phyloP scores from a whole-genome alignment of 2,888 invertebrate species.

The Hedya salicella region DNA sequence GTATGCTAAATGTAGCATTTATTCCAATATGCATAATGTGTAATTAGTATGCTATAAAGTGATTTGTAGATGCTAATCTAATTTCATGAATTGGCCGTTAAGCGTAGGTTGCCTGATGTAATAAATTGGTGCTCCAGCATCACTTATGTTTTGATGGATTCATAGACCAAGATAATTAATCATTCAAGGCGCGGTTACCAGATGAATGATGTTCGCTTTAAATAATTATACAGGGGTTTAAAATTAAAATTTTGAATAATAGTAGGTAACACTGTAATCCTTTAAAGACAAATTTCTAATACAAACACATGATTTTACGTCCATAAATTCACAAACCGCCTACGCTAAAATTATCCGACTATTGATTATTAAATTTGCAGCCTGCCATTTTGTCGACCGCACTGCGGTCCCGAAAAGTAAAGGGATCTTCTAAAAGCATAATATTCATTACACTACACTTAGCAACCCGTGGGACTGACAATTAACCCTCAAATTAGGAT shows the following conservation, averaged over 20 bases:
- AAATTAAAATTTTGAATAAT: slow-evolving; percentile 8
- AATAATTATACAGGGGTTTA: slow-evolving; percentile 4
- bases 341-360: slow-evolving; percentile 17
- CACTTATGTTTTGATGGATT: slow-evolving; percentile 29
- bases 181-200: slow-evolving; percentile 8
- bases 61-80: slow-evolving; percentile 23
- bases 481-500: slow-evolving; percentile 77
- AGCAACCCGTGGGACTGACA: slow-evolving; percentile 65
- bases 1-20: too few relatives aligned
- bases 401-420: slow-evolving; percentile 49
- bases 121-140: slow-evolving; percentile 20
- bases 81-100: slow-evolving; percentile 27
- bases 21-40: too few relatives aligned
- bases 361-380: slow-evolving; percentile 39
- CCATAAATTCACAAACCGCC: slow-evolving; percentile 12
- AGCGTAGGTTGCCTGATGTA: slow-evolving; percentile 7
- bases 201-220: slow-evolving; percentile 8
- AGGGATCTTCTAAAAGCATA: slow-evolving; percentile 57
- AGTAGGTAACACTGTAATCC: not conserved
- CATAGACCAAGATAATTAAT: slow-evolving; percentile 30
- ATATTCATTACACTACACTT: slow-evolving; percentile 77
- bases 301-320: not conserved
- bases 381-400: slow-evolving; percentile 36
- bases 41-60: too few relatives aligned
- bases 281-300: not conserved